A percentile compares a stretch with the other conserved stretches of the same genome.
phyloP scores from a whole-genome alignment of 2,888 invertebrate species.

The Conus canariensis region DNA sequence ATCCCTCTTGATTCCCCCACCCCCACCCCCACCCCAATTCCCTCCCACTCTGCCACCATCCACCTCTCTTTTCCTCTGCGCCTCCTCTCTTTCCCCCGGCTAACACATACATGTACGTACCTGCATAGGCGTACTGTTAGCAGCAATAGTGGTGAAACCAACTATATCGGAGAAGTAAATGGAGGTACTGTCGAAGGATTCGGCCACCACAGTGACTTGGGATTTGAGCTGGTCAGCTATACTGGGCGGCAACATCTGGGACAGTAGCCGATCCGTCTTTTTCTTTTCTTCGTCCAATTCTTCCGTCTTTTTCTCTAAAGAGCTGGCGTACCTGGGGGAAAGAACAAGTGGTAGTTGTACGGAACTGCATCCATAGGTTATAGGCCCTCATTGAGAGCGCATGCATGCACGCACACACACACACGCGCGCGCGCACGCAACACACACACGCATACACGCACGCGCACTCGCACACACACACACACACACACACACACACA shows the following conservation, averaged over 20 bases:
- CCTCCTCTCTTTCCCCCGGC: too few relatives aligned
- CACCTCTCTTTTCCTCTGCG: too few relatives aligned
- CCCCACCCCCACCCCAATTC: too few relatives aligned
- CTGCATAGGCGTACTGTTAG: slow-evolving; percentile 56
- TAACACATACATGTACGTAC: slow-evolving; percentile 28
- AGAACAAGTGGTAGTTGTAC: background rate
- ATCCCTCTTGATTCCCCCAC: too few relatives aligned
- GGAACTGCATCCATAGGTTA: too few relatives aligned
- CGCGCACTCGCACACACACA: too few relatives aligned
- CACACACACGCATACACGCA: too few relatives aligned
- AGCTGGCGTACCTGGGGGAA: slow-evolving; percentile 48
- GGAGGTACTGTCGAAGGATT: slow-evolving; percentile 55
- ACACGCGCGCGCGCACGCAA: too few relatives aligned
- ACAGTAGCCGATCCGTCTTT: slow-evolving; percentile 70
- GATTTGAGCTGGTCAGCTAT: slow-evolving; percentile 59
- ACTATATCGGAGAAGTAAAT: slow-evolving; percentile 63
- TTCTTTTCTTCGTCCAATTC: slow-evolving; percentile 68
- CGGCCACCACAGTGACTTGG: slow-evolving; percentile 53
- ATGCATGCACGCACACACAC: too few relatives aligned
- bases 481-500: too few relatives aligned
- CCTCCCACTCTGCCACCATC: too few relatives aligned
- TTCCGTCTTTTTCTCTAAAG: slow-evolving; percentile 59
- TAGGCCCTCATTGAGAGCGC: too few relatives aligned
- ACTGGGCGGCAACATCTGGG: slow-evolving; percentile 69
- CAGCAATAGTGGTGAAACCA: slow-evolving; percentile 59